Evolutionary conservation across 2,888 invertebrate genomes (phyloP), one percentile per base, ranked within the genome.

Genomic region (Lithosia quadra): DNA sequence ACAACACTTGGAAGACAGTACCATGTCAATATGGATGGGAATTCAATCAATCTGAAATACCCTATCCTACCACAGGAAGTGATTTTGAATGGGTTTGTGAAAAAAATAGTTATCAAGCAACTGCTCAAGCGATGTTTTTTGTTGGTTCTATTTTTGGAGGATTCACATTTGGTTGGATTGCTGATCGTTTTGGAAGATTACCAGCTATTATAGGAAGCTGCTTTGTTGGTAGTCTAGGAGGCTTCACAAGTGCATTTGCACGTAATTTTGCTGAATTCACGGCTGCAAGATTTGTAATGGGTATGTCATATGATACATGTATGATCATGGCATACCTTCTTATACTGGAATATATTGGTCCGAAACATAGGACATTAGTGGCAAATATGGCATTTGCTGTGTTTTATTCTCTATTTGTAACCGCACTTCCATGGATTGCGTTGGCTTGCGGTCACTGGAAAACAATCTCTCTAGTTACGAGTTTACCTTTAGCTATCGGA

Each of bases 21-120:
- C 80, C 88, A 10, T 91, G 91, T 80, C 82, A 85, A 78, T 65
- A 88, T 65, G 91, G 91, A 65, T 91, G 91, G 91, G 91, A 91
- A 69, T 91, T 88, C 56, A 87, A 91, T 67, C 84, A 80, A 77
- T 85, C 85, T 34, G 91, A 91, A 67, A 90, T 91, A 75, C 91
- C 91, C 2, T 91, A 91, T 68, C 84, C 89, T 11, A 91, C 91
- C 0, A 89, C 90, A 75, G 84, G 90, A 10, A 91, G 89, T 66
- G 90, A 91, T 24, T 67, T 87, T 58, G 90, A 84, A 73, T 91
- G 91, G 91, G 91, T 91, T 3, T 91, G 91, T 57, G 88, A 88
- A 18, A 91, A 83, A 69, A 84, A 85, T 53, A 91, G 88, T 70
- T 90, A 91, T 67, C 91, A 91, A 83, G 91, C 91, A 0, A 83